Evolutionary conservation across 2,888 invertebrate species (phyloP), one percentile per base, ranked within the genome.

Genomic region (Metalampra italica): DNA sequence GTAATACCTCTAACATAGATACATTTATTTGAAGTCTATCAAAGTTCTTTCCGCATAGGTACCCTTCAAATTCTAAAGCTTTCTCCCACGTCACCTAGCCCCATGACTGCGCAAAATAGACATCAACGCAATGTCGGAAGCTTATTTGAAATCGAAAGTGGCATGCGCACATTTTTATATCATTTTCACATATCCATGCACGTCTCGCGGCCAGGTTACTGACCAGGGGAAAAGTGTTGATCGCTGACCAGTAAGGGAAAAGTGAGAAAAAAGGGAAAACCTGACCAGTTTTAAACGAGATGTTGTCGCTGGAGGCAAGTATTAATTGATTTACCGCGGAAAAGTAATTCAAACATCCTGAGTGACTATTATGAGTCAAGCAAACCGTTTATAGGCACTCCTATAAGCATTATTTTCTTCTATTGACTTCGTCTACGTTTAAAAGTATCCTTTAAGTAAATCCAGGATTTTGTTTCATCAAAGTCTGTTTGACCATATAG

Each of bases 181-280:
- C 62, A 75, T 76, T 78, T 77, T 75, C 76, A 77, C 71, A 77
- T 69, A 66, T 55, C 66, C 68, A 64, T 62, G 52, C 64, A 60
- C 40, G 49, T 30, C 37, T 11, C 2, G 29, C 11, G 9, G n/a
- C 11, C 51, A 47, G 49, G 46, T 42, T 50, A 54, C 51, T 49
- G 55, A 55, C 49, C 43, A 44, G 37, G 43, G 59, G 60, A 63
- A 64, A 63, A 60, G 59, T 54, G 54, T 42, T 41, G 53, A 22
- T 5, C 22, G 5, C 22, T 2, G 22, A 22, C 22, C 22, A 3
- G 22, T 22, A 22, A 22, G 22, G 22, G 22, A 22, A 22, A 22
- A 22, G 22, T 22, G 22, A 22, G 22, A 60, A 62, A 66, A 63
- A 60, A 54, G 59, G 55, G 59, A 60, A 62, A 66, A 59, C 51